Base-by-base conservation (phyloP, 2,113 vertebrate genomes). In the Ovibos moschatus region DNA sequence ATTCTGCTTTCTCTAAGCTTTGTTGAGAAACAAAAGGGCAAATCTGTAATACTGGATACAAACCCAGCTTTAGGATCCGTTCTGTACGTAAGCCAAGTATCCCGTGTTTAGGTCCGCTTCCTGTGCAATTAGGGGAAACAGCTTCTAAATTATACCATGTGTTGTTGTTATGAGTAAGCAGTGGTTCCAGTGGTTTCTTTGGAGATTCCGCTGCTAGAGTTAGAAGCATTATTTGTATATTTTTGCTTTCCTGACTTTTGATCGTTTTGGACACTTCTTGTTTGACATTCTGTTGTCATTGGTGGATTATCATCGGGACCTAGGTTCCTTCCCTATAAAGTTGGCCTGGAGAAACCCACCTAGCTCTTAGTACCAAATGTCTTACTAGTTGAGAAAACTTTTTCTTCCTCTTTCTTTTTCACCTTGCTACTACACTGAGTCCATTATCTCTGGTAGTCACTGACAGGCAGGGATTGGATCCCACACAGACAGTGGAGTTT, bases 111-210 rank as follows among this genome's bases (percentile, higher is more conserved):
- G 17, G 4, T 62, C 79, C 55, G 0, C 67, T 58, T 96, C 62
- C 92, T 58, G 3, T 93, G 40, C 58, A 97, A 92, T 95, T 95
- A 97, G 78, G 36, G 91, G 96, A 91, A 96, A 88, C 27, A 8
- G 62, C 94, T 71, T 45, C 94, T 82, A 89, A 95, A 92, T 86
- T 83, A 94, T 28, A 55, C 5, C 23, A 83, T 81, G 10, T 93
- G 0, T 33, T 87, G 40, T 45, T 94, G 47, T 50, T 94, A 51
- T 92, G 74, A 98, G 93, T 96, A 87, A 91, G 51, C 74, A 3
- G 14, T 47, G 95, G 91, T 27, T 84, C 53, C 76, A 79, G 64
- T 94, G 81, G 71, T 88, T 14, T 93, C 89, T 98, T 95, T 50
- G 94, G 93, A 94, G 84, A 91, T 17, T 76, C 5, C 67, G 74